Base-by-base conservation (phyloP, 1,140 invertebrate species). In the Melipona quadrifasciata region DNA sequence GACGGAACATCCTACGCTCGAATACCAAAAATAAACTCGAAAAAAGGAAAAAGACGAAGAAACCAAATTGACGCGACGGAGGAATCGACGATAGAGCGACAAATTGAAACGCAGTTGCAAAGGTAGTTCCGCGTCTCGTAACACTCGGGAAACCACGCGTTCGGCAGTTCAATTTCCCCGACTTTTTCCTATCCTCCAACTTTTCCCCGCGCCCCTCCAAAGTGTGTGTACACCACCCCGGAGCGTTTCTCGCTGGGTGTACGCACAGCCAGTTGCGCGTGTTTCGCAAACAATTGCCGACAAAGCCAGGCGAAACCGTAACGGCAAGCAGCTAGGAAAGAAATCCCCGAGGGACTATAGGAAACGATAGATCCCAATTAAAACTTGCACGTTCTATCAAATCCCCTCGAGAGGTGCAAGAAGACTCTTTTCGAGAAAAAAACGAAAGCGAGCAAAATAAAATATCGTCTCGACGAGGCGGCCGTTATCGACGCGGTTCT, bases 131-230 rank as follows among this genome's bases (percentile, higher is more conserved):
- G 34, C 24, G 34, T 47, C 39, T 47, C 39, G 39, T 47, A 47
- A 76, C 39, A 76, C 27, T 16, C 51, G 27, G 47, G n/a, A 51
- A n/a, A 14, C 77, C 39, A 47, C 39, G 64, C 64, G 27, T 53
- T 31, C 55, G 77, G 64, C 51, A 68, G 64, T 79, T 68, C 64
- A 79, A 79, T 79, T 79, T 79, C 39, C 77, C 55, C 77, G 24
- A 55, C 14, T 55, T 70, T 21, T 79, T 70, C 39, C 24, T n/a
- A 65, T 55, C 21, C 5, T 31, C 12, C 17, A 27, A 14, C 16
- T 79, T 34, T 24, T 34, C 24, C 24, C 31, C 31, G 31, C 31
- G 31, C 31, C 31, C 31, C 51, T 47, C 39, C 39, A 47, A 19
- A 27, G n/a, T 77, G 51, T 61, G 76, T 65, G 55, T 68, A 68